These are phyloP conservation scores for Poecilus cupreus DNA, from an alignment of 2,888 invertebrate species.

Conservation along the genomic window DNA sequence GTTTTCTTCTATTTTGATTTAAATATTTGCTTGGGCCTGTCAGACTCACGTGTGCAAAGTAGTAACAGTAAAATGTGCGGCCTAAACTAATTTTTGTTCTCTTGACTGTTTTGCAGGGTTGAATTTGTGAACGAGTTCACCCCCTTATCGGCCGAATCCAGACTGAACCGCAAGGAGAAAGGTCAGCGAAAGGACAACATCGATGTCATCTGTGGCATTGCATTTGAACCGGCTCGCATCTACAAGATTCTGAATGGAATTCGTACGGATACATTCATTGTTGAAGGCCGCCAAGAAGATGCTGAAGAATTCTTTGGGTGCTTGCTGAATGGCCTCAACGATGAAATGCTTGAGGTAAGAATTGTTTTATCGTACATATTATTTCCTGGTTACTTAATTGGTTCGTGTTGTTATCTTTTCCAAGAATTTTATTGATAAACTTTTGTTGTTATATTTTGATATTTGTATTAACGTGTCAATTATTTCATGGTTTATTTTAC, in stretches of 20 bases:
- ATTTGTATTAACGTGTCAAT: background rate
- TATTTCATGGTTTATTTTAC: background rate
- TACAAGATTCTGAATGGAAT: constrained; percentile 89
- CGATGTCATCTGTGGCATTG: constrained; percentile 80
- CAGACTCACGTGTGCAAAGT: no score
- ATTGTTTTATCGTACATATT: background rate
- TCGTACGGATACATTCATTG: constrained; percentile 80
- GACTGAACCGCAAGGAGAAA: constrained; percentile 73
- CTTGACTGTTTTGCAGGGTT: constrained; percentile 74
- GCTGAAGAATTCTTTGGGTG: constrained; percentile 97
- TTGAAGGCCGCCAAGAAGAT: constrained; percentile 96
- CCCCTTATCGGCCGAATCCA: constrained; percentile 76
- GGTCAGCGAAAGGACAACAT: constrained; percentile 71
- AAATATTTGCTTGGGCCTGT: no score
- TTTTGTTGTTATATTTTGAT: background rate
- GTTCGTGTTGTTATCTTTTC: no score
- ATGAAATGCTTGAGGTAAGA: constrained; percentile 94
- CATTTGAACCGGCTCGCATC: constrained; percentile 92
- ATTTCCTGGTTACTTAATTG: background rate
- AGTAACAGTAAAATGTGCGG: no score
- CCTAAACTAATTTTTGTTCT: no score
- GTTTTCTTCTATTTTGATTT: no score
- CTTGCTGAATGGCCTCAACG: constrained; percentile 94
- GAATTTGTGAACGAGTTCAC: constrained; percentile 88
- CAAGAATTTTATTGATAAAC: no score